Evolutionary conservation across 2,797 vertebrate species (phyloP).

Genomic region (Acrocephalus scirpaceus): DNA sequence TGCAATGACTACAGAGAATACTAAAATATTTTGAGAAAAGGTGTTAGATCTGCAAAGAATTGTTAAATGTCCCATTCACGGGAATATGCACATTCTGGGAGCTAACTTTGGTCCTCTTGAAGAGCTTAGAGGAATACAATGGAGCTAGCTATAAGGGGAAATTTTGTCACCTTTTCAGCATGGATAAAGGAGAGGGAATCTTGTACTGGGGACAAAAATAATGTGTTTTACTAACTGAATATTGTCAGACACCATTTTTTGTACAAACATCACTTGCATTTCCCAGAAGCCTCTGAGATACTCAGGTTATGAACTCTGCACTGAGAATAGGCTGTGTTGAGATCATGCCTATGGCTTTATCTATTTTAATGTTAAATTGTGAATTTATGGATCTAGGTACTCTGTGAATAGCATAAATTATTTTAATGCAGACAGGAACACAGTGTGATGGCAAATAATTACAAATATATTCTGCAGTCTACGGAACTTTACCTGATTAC

Average conservation of each 20-base stretch:
- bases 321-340: neutral
- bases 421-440: neutral
- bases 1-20: neutral
- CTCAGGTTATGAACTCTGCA: neutral
- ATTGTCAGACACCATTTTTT: neutral
- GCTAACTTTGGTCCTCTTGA: neutral
- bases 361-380: constrained; percentile 13
- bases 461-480: neutral
- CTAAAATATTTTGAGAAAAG: constrained; percentile 33
- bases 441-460: constrained; percentile 4
- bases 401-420: constrained; percentile 1
- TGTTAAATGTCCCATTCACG: neutral
- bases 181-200: neutral
- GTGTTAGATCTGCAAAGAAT: constrained; percentile 19
- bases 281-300: neutral
- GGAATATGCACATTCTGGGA: neutral
- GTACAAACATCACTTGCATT: neutral
- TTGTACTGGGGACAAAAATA: neutral
- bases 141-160: neutral
- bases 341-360: neutral
- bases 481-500: neutral
- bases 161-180: neutral
- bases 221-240: neutral
- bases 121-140: neutral
- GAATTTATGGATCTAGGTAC: neutral